Base-by-base conservation (phyloP, 1,140 invertebrate species). In the Cyphomyrmex costatus region DNA sequence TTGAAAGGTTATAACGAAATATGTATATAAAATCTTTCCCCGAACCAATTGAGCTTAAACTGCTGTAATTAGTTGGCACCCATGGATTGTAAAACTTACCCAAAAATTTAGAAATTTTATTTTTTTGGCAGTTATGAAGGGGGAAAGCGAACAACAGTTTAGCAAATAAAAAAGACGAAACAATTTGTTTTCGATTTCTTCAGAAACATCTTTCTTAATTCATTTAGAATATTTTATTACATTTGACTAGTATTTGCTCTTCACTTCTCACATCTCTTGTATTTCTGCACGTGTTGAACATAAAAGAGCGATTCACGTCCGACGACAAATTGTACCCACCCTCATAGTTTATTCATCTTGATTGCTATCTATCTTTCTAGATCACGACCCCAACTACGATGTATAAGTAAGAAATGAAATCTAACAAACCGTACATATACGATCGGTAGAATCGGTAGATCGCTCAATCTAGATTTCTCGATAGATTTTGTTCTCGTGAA, bases 301-400 rank as follows among this genome's bases (percentile, higher is more conserved):
- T 60, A 46, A 73, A 58, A 58, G 7, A 33, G 16, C 30, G 21
- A 42, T 80, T 33, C 30, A 70, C 46, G 7, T 33, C 16, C n/a
- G n/a, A 36, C 53, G 51, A 73, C 53, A 73, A 71, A 58, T 46
- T 83, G 36, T n/a, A 60, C 7, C 14, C 21, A 16, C 30, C 5
- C 3, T 73, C 79, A 24, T 83, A 30, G 36, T 83, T 83, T 82
- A 83, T 83, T 83, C 79, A 74, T 83, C 19, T 46, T 46, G 53
- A 74, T 83, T 61, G 73, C 53, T 8, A 24, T 83, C 79, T 16
- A 6, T 60, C 79, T 58, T 73, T 60, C 65, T 80, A 16, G 78
- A 70, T 70, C 78, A 19, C 24, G 33, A 42, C 19, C 24, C 7
- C 19, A 63, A 12, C 19, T 10, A 1, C n/a, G 27, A 24, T 68